phyloP scores from a whole-genome alignment of 2,113 vertebrate genomes.

The Stigmatopora argus region DNA sequence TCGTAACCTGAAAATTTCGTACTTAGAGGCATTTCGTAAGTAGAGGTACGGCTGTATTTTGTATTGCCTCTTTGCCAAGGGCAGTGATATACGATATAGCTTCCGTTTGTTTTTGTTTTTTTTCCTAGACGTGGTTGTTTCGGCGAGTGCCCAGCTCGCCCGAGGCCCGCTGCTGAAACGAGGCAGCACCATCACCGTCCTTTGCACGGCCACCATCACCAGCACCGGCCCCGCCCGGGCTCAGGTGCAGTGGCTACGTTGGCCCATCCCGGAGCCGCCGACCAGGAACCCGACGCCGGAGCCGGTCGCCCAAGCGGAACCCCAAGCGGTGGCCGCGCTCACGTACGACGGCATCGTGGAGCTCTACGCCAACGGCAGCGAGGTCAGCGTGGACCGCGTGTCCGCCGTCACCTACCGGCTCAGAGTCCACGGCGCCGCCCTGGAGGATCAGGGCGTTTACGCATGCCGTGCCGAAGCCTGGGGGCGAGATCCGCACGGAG shows the following conservation, averaged over 20 bases:
- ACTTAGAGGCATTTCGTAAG: no score
- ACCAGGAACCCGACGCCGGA: not conserved
- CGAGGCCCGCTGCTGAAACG: conserved; percentile 70
- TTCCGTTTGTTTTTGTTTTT: not conserved
- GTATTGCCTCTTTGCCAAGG: not conserved
- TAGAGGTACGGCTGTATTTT: no score
- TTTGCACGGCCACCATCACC: conserved; percentile 77
- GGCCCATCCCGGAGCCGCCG: conserved; percentile 33
- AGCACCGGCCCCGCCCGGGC: conserved; percentile 65
- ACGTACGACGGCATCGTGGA: conserved; percentile 67
- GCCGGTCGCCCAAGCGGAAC: conserved; percentile 4
- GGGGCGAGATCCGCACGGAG: conserved; percentile 74
- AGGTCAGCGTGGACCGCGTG: conserved; percentile 77
- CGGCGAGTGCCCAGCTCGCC: conserved; percentile 61
- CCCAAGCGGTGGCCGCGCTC: conserved; percentile 57
- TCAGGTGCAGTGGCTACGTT: conserved; percentile 76
- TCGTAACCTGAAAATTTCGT: no score
- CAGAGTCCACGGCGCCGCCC: conserved; percentile 69
- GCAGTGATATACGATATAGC: no score
- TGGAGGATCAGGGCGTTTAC: conserved; percentile 78
- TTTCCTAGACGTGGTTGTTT: conserved; percentile 70
- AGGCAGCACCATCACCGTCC: conserved; percentile 74
- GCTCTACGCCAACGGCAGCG: conserved; percentile 57
- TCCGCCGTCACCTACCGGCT: conserved; percentile 71
- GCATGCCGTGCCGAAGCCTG: conserved; percentile 76